These are phyloP conservation scores for Argyresthia goedartella DNA, from an alignment of 2,888 invertebrate species.

Conservation along the genomic window DNA sequence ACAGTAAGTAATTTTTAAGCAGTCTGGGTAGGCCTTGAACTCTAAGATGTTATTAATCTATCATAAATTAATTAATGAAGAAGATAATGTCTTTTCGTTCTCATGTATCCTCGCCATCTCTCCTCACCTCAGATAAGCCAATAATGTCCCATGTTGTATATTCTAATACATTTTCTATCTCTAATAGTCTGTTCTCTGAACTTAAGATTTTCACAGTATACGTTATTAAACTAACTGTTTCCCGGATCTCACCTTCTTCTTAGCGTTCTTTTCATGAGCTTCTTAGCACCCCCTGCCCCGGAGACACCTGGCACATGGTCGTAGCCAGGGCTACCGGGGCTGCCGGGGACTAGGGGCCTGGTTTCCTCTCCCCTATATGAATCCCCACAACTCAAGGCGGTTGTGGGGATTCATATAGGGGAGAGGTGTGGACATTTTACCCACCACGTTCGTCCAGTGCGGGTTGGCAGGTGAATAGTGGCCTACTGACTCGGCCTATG, in stretches of 20 bases:
- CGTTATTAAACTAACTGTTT: neutral
- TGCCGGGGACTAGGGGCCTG: too few relatives aligned
- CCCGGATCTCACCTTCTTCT: neutral
- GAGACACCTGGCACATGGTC: too few relatives aligned
- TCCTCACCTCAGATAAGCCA: constrained; percentile 4
- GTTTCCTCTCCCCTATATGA: too few relatives aligned
- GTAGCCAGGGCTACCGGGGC: too few relatives aligned
- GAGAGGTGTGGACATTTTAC: too few relatives aligned
- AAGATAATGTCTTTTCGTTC: neutral
- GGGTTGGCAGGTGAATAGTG: too few relatives aligned
- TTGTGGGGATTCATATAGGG: too few relatives aligned
- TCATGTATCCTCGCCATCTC: neutral
- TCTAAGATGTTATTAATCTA: too few relatives aligned
- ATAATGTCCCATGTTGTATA: neutral
- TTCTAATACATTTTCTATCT: constrained; percentile 3
- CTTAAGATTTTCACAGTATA: neutral
- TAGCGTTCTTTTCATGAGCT: neutral
- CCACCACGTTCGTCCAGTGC: too few relatives aligned
- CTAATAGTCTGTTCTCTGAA: constrained; percentile 3
- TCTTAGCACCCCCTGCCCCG: constrained; percentile 1
- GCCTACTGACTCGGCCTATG: too few relatives aligned
- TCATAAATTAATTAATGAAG: neutral
- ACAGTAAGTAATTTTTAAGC: neutral
- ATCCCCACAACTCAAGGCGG: too few relatives aligned
- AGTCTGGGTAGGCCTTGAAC: constrained; percentile 3